Base-by-base conservation (phyloP, 2,888 invertebrate species). In the Poecilobothrus nobilitatus region DNA sequence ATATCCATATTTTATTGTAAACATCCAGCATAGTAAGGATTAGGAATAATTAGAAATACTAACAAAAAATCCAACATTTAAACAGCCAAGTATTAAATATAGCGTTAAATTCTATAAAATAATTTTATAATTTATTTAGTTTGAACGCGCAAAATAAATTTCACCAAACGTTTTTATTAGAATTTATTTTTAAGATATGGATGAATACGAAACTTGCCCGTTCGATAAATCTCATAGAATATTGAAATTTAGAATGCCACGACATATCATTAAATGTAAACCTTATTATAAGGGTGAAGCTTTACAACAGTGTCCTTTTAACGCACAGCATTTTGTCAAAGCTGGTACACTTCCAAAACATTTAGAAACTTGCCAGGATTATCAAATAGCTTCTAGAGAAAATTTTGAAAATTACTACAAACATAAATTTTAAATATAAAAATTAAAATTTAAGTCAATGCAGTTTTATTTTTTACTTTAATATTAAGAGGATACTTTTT, bases 311-410 rank as follows among this genome's bases (percentile, higher is more conserved):
- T 81, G 81, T 65, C 75, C 78, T 20, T 81, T 77, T 68, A 81
- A 81, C 71, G 81, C 81, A n/a, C 77, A 77, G 0, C 81, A 81
- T 65, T 74, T 78, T 4, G 73, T 80, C 0, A 75, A 73, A 3
- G 21, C 61, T 0, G 75, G 73, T 1, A 61, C 70, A 21, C 78
- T 81, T 79, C 70, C 72, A 7, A 44, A 71, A 1, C 81, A 81
- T 66, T 71, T 80, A 18, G 71, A 73, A 37, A 69, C 73, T 3
- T 81, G 81, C 33, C 67, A 62, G 0, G 79, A 78, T 41, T 74
- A 74, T 37, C 69, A 71, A 15, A 27, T 18, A 15, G 63, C 27
- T 7, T 63, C 27, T 1, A 63, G 22, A 5, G 78, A 83, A 79
- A 7, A 63, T 63, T 63, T 63, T 63, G 22, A 12, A 22, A 22